Conservation (phyloP, 2,113 vertebrate species). For the Amazona guildingii region DNA sequence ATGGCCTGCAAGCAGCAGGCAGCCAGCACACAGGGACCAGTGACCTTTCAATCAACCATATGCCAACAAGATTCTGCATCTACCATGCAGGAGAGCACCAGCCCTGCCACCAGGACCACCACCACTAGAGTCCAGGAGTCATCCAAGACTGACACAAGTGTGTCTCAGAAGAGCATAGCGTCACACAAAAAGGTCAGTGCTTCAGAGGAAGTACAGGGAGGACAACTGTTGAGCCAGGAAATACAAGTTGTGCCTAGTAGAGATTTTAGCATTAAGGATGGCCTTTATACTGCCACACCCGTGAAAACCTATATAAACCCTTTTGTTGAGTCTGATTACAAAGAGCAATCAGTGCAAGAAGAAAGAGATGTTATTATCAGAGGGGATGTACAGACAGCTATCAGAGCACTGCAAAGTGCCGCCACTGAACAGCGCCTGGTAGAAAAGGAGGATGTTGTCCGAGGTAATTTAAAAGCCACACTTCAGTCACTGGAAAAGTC, state of each 20-base stretch:
- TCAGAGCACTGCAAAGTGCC: constrained; percentile 70
- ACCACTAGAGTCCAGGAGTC: constrained; percentile 51
- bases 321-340: constrained; percentile 75
- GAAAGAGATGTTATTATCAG: constrained; percentile 75
- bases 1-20: constrained; percentile 19
- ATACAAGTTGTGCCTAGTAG: constrained; percentile 61
- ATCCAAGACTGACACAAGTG: constrained; percentile 62
- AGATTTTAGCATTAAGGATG: constrained; percentile 75
- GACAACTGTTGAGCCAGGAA: constrained; percentile 68
- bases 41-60: background rate
- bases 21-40: background rate
- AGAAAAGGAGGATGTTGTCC: constrained; percentile 85
- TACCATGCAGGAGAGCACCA: constrained; percentile 21
- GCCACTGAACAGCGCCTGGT: constrained; percentile 70
- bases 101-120: constrained; percentile 29
- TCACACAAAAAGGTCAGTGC: constrained; percentile 93
- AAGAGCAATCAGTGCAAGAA: constrained; percentile 76
- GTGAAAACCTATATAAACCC: constrained; percentile 70
- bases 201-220: constrained; percentile 73
- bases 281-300: constrained; percentile 70
- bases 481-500: constrained; percentile 87
- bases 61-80: constrained; percentile 12
- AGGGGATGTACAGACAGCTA: constrained; percentile 79
- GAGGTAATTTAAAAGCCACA: constrained; percentile 84
- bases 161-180: constrained; percentile 65